These are phyloP conservation scores for Melinopterus prodromus DNA, from an alignment of 2,888 invertebrate species.

Conservation along the genomic window DNA sequence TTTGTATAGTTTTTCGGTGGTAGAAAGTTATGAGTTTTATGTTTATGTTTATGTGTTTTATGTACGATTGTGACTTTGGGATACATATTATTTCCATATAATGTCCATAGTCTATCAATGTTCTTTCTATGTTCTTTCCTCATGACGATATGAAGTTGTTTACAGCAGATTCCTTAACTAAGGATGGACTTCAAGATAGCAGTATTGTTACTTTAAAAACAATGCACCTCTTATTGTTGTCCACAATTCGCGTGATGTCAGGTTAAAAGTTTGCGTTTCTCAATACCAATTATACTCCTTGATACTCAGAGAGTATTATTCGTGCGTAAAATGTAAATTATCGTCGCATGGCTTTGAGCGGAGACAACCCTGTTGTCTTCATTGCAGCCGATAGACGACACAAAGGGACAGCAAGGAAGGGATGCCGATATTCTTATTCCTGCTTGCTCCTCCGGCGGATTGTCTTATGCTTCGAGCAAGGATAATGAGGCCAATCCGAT, in stretches of 20 bases:
- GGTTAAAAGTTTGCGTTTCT: background rate
- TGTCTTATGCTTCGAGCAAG: slow-evolving; percentile 53
- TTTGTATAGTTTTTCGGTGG: no score
- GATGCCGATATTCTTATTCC: background rate
- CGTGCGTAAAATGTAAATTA: slow-evolving; percentile 55
- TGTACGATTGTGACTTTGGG: no score
- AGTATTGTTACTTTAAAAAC: background rate
- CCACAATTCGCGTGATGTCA: background rate
- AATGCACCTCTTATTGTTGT: background rate
- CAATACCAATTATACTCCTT: slow-evolving; percentile 42
- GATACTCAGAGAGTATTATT: slow-evolving; percentile 47
- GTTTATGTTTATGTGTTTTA: no score
- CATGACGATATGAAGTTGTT: no score
- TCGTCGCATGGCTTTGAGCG: slow-evolving; percentile 47
- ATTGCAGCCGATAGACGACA: slow-evolving; percentile 41
- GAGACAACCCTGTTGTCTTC: slow-evolving; percentile 53
- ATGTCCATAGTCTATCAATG: no score
- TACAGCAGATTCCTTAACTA: no score
- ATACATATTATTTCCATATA: no score
- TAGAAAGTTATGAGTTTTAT: no score
- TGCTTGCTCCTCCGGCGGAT: slow-evolving; percentile 40
- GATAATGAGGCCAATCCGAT: slow-evolving; percentile 63
- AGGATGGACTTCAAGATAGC: no score
- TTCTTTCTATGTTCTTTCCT: no score
- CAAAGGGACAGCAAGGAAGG: background rate